Base-by-base conservation (phyloP, 23 tunicate genomes). In the Phallusia fumigata region DNA sequence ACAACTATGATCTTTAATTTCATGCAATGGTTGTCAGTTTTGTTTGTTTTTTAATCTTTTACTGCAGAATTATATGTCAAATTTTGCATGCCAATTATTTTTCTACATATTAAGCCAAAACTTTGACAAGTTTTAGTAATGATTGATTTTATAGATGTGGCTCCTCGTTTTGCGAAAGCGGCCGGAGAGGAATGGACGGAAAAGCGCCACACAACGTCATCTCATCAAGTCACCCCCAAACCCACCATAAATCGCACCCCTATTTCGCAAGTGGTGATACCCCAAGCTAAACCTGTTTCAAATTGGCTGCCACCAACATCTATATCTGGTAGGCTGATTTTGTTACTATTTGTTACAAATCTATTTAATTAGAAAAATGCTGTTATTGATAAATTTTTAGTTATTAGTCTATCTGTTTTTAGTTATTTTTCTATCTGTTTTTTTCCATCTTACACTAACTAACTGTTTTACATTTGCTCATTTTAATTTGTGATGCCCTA, bases 101-200 rank as follows among this genome's bases (percentile, higher is more conserved):
- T 31, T 12, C 18, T 75, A 31, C 2, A 5, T 24, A 26, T 35
- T 35, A 3, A 6, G 30, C 26, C 8, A 35, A n/a, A 78, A 36
- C 58, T 24, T 40, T 40, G 47, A 40, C 47, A 40, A 40, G 5
- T 40, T 5, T 40, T 40, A n/a, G n/a, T 40, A 3, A 10, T 40
- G 33, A 76, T 52, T 65, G 11, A 5, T 1, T 36, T 47, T 30
- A 78, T 77, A 92, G 97, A 89, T 30, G 83, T 92, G 8, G 97
- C 97, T 18, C 97, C 97, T 30, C 82, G 97, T 19, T 92, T 92
- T 69, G 97, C 97, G 19, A 73, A 88, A 33, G 97, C 97, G 0
- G 97, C 97, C 10, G 92, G 97, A 13, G 88, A 84, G 44, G 85
- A 80, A 74, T 92, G 97, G 97, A 85, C 76, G 79, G 97, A 87